Base-by-base conservation (phyloP, 2,797 vertebrate genomes). In the Urocyon cinereoargenteus region DNA sequence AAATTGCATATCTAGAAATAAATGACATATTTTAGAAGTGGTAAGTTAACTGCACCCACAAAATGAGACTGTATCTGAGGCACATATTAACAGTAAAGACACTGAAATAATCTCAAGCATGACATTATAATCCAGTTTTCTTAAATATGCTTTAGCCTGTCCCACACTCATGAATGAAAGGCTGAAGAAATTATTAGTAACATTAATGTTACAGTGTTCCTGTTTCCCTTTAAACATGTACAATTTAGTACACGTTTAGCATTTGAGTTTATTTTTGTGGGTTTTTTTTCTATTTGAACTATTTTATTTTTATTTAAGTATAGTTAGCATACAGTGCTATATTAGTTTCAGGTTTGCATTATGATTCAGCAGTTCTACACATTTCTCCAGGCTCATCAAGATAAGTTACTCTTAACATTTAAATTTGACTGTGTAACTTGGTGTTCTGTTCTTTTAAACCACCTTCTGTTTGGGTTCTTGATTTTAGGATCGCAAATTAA, bases 401-500 rank as follows among this genome's bases (percentile, higher is more conserved):
- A 31, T 75, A 75, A 73, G 40, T 75, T 49, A 75, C 26, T 49
- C 26, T 49, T 31, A 77, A 77, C 9, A 77, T 91, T n/a, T 87
- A 87, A 97, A 72, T 90, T 51, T 75, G 86, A 86, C 59, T 61
- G 0, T 75, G 24, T 93, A 11, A 79, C 36, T 70, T 93, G 49
- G 26, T 61, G 8, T 88, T 94, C 94, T 79, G 82, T 88, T 9
- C 75, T 94, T 97, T 97, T 91, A 97, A 95, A 94, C n/a, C 51
- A 89, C 31, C 51, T 96, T 87, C 24, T 86, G 36, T 87, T 75
- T 98, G 93, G 86, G 40, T 70, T 97, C 97, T 97, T 92, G 59
- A 87, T 97, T 96, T 51, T 96, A 99, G 99, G 99, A 99, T 98
- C 99, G 99, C 86, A 99, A 99, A 97, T 98, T 99, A 98, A 99